These are phyloP conservation scores for Bedellia somnulentella DNA, from an alignment of 2,888 invertebrate genomes.

Conservation along the genomic window DNA sequence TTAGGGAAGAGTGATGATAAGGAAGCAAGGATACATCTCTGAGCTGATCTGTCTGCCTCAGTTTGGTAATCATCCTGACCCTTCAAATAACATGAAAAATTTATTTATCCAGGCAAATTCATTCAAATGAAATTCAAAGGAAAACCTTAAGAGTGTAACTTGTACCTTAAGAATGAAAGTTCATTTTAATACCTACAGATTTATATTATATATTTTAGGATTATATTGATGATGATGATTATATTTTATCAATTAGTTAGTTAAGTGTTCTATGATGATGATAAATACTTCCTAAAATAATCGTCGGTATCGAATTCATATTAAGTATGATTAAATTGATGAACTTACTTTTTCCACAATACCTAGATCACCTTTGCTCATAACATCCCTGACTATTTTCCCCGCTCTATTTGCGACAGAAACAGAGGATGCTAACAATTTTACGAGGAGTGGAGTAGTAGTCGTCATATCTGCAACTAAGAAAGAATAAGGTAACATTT, in stretches of 20 bases:
- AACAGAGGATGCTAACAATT: constrained; percentile 77
- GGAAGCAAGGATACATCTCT: constrained; percentile 89
- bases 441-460: constrained; percentile 66
- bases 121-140: too few relatives aligned
- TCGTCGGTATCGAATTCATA: too few relatives aligned
- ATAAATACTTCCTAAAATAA: too few relatives aligned
- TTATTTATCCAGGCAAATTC: constrained; percentile 1
- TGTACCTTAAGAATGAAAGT: too few relatives aligned
- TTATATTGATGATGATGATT: too few relatives aligned
- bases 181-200: too few relatives aligned
- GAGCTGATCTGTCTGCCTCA: constrained; percentile 95
- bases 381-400: constrained; percentile 86
- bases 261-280: too few relatives aligned
- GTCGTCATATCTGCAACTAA: constrained; percentile 58
- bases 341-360: constrained; percentile 89
- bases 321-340: too few relatives aligned
- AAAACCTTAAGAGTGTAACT: neutral
- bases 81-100: constrained; percentile 26
- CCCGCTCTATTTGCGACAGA: constrained; percentile 82
- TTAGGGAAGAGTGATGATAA: constrained; percentile 81
- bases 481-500: too few relatives aligned
- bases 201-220: too few relatives aligned
- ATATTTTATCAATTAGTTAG: too few relatives aligned
- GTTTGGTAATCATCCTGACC: constrained; percentile 95
- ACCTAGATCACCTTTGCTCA: constrained; percentile 85